Percentiles rank a stretch among this genome's conserved stretches.
phyloP scores from a whole-genome alignment of 2,888 invertebrate species.

The Drosophila helvetica region DNA sequence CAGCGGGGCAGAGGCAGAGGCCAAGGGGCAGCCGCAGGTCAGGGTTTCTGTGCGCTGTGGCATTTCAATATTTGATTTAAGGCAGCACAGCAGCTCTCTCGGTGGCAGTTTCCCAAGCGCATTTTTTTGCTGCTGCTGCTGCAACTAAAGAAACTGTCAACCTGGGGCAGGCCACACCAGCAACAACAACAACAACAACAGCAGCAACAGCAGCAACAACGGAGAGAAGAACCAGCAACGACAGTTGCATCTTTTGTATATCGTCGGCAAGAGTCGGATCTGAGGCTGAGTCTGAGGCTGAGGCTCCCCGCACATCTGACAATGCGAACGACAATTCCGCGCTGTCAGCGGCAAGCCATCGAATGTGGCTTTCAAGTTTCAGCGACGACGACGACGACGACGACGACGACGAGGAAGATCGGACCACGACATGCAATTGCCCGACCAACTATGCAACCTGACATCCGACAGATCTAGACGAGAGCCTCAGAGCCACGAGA shows the following conservation, averaged over 20 bases:
- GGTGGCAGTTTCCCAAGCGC: slow-evolving; percentile 74
- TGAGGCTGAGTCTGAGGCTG: neutral
- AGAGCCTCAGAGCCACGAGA: slow-evolving; percentile 31
- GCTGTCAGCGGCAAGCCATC: slow-evolving; percentile 72
- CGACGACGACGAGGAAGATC: slow-evolving; percentile 20
- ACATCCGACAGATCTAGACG: slow-evolving; percentile 81
- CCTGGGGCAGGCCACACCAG: slow-evolving; percentile 9
- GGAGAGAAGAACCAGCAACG: slow-evolving; percentile 53
- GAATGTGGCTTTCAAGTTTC: slow-evolving; percentile 72
- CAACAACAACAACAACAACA: slow-evolving; percentile 25
- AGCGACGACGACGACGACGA: slow-evolving; percentile 63
- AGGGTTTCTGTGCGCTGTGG: slow-evolving; percentile 60
- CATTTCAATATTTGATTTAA: slow-evolving; percentile 77
- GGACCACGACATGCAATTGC: slow-evolving; percentile 77
- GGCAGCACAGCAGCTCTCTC: slow-evolving; percentile 47
- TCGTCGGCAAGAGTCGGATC: slow-evolving; percentile 48
- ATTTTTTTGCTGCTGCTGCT: slow-evolving; percentile 62
- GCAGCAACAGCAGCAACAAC: slow-evolving; percentile 37
- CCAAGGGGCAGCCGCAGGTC: slow-evolving; percentile 45
- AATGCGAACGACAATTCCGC: slow-evolving; percentile 79
- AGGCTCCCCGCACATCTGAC: slow-evolving; percentile 49
- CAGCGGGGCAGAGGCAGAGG: neutral
- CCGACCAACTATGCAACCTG: slow-evolving; percentile 74
- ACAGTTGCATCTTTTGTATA: slow-evolving; percentile 79
- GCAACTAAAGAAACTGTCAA: slow-evolving; percentile 35